Conservation (phyloP, 2,113 vertebrate genomes). For the Eretmochelys imbricata region DNA sequence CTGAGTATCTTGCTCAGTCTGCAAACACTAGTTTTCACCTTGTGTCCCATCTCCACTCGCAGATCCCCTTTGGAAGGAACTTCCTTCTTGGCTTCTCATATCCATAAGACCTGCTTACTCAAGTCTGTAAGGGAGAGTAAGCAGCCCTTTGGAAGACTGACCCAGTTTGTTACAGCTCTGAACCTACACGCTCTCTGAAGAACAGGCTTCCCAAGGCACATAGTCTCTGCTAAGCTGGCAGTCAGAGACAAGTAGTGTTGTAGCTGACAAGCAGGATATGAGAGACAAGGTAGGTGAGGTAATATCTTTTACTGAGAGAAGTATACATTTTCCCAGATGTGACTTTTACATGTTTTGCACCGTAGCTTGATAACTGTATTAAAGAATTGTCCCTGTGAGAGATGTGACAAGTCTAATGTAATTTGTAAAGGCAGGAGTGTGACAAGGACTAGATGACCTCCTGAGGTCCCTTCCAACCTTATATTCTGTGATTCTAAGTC, state of each 20-base stretch:
- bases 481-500: too few relatives aligned
- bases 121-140: not conserved
- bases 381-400: not conserved
- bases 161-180: accelerated
- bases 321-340: accelerated
- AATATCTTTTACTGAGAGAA: not conserved
- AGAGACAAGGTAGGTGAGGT: too few relatives aligned
- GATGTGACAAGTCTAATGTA: too few relatives aligned
- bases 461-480: too few relatives aligned
- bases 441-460: too few relatives aligned
- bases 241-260: not conserved
- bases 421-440: not conserved
- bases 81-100: not conserved
- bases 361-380: not conserved
- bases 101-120: too few relatives aligned
- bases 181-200: not conserved
- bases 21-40: not conserved
- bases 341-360: not conserved
- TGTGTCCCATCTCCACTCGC: not conserved
- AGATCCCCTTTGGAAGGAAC: not conserved
- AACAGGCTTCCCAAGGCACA: not conserved
- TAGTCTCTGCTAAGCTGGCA: not conserved
- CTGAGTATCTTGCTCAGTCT: not conserved
- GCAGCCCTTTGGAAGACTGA: not conserved
- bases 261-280: too few relatives aligned